A percentile compares a stretch with the other conserved stretches of the same genome.
These are phyloP conservation scores for Palloptera scutellata DNA, from an alignment of 2,888 invertebrate species.

Conservation along the genomic window DNA sequence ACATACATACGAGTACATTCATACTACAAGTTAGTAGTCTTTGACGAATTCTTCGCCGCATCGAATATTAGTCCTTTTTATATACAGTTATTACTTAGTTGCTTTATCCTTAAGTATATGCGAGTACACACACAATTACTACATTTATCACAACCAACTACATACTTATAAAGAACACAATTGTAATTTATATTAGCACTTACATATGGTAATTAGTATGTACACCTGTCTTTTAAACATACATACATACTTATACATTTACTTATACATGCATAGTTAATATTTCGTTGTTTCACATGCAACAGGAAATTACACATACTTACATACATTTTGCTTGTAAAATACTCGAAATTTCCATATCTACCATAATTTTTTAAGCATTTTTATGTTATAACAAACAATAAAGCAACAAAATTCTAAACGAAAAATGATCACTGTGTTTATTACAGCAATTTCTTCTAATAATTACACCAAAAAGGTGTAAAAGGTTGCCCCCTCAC, in stretches of 20 bases:
- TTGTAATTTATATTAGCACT: background rate
- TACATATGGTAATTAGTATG: background rate
- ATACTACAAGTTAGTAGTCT: conserved; percentile 15
- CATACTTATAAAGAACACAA: background rate
- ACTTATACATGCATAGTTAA: background rate
- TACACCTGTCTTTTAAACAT: background rate
- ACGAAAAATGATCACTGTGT: too few relatives aligned
- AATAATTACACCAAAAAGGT: too few relatives aligned
- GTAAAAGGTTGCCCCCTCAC: too few relatives aligned
- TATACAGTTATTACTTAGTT: background rate
- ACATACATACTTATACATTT: conserved; percentile 2
- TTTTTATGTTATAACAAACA: too few relatives aligned
- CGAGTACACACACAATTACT: background rate
- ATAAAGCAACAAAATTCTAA: too few relatives aligned
- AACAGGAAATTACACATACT: too few relatives aligned
- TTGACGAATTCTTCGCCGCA: background rate
- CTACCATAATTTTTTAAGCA: too few relatives aligned
- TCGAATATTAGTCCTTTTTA: background rate
- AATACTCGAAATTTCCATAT: too few relatives aligned
- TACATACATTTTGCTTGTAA: too few relatives aligned
- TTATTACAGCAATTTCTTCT: too few relatives aligned
- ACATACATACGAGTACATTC: conserved; percentile 41
- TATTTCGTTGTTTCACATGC: too few relatives aligned
- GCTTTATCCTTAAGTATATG: too few relatives aligned
- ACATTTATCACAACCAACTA: background rate